phyloP scores from a whole-genome alignment of 2,113 vertebrate genomes.

The Nesogale talazaci region DNA sequence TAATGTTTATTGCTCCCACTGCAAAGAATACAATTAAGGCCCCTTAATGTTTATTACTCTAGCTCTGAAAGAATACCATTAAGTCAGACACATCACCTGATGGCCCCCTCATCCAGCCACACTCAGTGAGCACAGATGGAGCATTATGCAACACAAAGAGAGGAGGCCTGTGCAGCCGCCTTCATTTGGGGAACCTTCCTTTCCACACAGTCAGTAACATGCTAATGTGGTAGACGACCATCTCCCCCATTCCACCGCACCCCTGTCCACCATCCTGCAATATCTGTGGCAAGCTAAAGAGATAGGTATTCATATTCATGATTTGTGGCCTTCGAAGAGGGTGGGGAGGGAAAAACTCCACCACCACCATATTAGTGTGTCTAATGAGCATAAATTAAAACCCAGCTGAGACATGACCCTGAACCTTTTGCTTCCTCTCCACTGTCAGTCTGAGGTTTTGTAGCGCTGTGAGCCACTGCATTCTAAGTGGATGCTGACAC shows the following conservation, averaged over 20 bases:
- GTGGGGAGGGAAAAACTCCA: neutral
- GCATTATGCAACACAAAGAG: constrained; percentile 62
- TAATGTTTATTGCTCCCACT: constrained; percentile 83
- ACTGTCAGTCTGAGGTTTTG: constrained; percentile 81
- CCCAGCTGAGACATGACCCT: constrained; percentile 78
- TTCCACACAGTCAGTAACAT: constrained; percentile 45
- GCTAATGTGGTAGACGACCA: constrained; percentile 37
- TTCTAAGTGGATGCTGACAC: constrained; percentile 83
- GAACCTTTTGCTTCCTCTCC: constrained; percentile 81
- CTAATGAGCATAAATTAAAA: constrained; percentile 85
- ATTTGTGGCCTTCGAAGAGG: neutral
- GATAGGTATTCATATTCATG: constrained; percentile 70
- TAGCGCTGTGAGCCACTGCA: constrained; percentile 80
- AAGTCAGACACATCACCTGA: constrained; percentile 77
- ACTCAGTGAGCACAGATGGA: constrained; percentile 68
- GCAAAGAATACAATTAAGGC: constrained; percentile 82
- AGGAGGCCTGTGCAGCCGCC: neutral
- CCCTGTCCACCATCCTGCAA: constrained; percentile 26
- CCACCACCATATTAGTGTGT: constrained; percentile 39
- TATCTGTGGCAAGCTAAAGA: constrained; percentile 46
- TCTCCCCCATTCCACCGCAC: neutral
- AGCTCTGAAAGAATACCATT: constrained; percentile 80
- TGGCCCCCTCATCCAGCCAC: constrained; percentile 69
- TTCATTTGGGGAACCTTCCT: constrained; percentile 48
- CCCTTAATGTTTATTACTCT: constrained; percentile 84